Percentiles rank a stretch among this genome's conserved stretches.
Evolutionary conservation across 2,113 vertebrate species (phyloP).

Genomic region (Syngnathus typhle): DNA sequence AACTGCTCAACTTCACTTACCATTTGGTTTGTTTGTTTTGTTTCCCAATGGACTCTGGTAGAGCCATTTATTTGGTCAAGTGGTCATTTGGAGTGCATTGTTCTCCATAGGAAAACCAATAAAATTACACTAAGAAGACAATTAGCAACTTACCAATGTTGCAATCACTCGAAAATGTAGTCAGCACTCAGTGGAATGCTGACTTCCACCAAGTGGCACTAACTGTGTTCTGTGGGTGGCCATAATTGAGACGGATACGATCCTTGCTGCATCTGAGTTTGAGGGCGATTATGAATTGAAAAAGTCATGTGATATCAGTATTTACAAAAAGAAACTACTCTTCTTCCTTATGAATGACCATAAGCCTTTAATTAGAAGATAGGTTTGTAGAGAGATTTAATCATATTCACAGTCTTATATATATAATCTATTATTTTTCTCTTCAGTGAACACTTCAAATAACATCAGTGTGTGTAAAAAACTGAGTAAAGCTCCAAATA

Average conservation of each 20-base stretch:
- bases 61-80: no score
- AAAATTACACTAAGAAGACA: neutral
- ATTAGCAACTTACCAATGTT: neutral
- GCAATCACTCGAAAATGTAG: neutral
- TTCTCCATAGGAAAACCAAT: neutral
- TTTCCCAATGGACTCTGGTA: no score
- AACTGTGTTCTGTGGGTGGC: neutral
- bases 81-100: neutral
- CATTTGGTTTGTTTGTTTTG: no score
- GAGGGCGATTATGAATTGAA: neutral
- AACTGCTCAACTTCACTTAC: no score
- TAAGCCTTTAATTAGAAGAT: conserved; percentile 39
- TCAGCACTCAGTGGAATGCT: neutral
- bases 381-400: conserved; percentile 25
- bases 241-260: neutral
- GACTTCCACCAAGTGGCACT: neutral
- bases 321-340: neutral
- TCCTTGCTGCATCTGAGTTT: neutral
- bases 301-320: neutral
- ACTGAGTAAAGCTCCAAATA: neutral
- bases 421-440: conserved; percentile 14
- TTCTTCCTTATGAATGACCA: conserved; percentile 38
- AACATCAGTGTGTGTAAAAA: neutral
- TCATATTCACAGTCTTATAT: conserved; percentile 65
- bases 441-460: neutral